phyloP scores from a whole-genome alignment of 2,113 vertebrate genomes.

The Prionailurus viverrinus region DNA sequence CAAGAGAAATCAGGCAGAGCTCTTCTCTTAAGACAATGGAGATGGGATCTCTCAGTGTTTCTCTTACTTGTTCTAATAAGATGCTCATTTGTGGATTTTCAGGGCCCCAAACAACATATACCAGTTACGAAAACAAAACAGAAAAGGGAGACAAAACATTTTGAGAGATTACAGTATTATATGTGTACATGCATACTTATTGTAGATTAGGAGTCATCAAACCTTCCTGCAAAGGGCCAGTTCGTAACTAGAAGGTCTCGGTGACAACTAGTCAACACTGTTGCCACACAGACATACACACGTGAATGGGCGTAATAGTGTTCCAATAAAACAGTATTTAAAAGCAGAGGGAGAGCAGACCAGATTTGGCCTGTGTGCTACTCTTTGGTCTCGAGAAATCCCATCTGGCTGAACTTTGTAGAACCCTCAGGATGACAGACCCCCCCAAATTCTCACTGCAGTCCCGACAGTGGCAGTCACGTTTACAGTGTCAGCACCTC shows the following conservation, averaged over 20 bases:
- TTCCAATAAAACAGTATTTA: background rate
- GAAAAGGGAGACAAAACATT: background rate
- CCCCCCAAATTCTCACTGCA: background rate
- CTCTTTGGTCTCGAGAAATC: background rate
- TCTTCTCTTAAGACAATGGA: background rate
- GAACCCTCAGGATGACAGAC: background rate
- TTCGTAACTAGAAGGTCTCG: background rate
- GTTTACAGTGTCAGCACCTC: background rate
- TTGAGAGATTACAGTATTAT: background rate
- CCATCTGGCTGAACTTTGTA: background rate
- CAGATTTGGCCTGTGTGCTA: background rate
- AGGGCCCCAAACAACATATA: background rate
- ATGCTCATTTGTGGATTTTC: background rate
- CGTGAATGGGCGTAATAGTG: background rate
- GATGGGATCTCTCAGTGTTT: background rate
- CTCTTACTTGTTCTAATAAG: background rate
- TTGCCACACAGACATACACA: rapidly evolving
- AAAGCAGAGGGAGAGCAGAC: no score
- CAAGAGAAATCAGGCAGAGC: background rate
- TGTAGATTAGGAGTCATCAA: background rate
- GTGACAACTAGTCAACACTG: background rate
- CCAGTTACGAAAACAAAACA: background rate
- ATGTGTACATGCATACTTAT: rapidly evolving
- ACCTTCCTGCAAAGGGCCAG: background rate
- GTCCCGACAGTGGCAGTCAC: background rate